Base-by-base conservation (phyloP, 1,140 invertebrate genomes). In the Caerostris extrusa region DNA sequence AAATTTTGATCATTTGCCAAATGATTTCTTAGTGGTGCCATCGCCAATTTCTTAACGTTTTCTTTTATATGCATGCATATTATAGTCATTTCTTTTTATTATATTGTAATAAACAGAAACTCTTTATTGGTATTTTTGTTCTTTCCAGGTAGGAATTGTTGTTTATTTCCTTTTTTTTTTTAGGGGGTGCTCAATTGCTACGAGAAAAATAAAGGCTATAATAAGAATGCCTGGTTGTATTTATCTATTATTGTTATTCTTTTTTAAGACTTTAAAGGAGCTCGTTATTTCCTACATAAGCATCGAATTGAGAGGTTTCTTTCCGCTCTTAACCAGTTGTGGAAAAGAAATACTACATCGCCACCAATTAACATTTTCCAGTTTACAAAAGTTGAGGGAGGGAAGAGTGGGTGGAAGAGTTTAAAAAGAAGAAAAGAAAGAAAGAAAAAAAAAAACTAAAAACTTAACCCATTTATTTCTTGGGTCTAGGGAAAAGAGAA, bases 391-490 rank as follows among this genome's bases (percentile, higher is more conserved):
- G 53, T 8, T 5, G 8, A 6, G 34, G 5, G 7, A 53, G 14
- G 55, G 17, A 8, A 19, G 71, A 19, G 3, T 81, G 5, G 71
- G 71, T 10, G 71, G 19, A 64, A 64, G 71, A 34, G 19, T 81
- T 10, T 5, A 17, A 17, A 64, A 17, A 14, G 4, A 5, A 55
- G 77, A 14, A 14, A 4, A 81, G 34, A 53, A 12, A 8, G 5
- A 81, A 58, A 86, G 57, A 86, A 60, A 19, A 58, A 56, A 17
- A 67, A 19, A 19, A 55, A 14, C 34, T 19, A 17, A 17, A 34
- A 53, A 61, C n/a, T 88, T 55, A 88, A 88, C 86, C 86, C 86
- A 88, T 88, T 88, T 88, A 67, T 64, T 88, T 60, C 34, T 34
- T 64, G 4, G 34, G 86, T 88, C 60, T 64, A 60, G 53, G 57